A percentile compares a stretch with the other conserved stretches of the same genome.
Evolutionary conservation across 2,888 invertebrate genomes (phyloP).

Genomic region (Rhabditophanes sp.): DNA sequence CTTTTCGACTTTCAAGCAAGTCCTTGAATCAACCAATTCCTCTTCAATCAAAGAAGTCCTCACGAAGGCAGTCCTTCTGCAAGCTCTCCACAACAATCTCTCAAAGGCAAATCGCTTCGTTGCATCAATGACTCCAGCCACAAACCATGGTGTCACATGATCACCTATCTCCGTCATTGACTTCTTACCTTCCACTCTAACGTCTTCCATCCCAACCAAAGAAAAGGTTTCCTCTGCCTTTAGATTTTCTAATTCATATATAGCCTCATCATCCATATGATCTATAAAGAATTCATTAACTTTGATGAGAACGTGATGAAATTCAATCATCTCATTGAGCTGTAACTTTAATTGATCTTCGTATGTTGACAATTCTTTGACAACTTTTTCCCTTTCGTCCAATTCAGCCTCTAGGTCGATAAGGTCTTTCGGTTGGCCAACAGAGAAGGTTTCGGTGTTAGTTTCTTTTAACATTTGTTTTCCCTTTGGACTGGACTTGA

Average conservation of each 20-base stretch:
- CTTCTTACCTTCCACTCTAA: too few species aligned
- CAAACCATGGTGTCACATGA: slow-evolving; percentile 55
- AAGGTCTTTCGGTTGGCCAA: too few species aligned
- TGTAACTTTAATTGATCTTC: slow-evolving; percentile 33
- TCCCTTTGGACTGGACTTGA: slow-evolving; percentile 68
- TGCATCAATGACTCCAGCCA: slow-evolving; percentile 89
- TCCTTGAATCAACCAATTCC: slow-evolving; percentile 68
- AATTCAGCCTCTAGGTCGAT: slow-evolving; percentile 30
- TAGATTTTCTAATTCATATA: neutral
- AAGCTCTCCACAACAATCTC: slow-evolving; percentile 91
- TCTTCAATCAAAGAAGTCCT: slow-evolving; percentile 83
- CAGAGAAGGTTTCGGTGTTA: neutral
- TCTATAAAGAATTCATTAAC: slow-evolving; percentile 10
- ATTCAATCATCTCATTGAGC: slow-evolving; percentile 33
- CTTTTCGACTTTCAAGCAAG: slow-evolving; percentile 67
- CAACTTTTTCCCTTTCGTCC: slow-evolving; percentile 22
- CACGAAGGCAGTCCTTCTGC: slow-evolving; percentile 85
- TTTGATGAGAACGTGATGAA: slow-evolving; percentile 10
- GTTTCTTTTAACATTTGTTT: slow-evolving; percentile 2
- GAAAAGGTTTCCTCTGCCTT: neutral
- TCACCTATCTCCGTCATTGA: neutral
- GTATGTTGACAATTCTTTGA: slow-evolving; percentile 27
- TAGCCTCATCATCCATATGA: slow-evolving; percentile 1
- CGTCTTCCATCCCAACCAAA: too few species aligned
- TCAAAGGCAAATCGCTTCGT: slow-evolving; percentile 86